Conservation (phyloP, 2,888 invertebrate genomes). For the Phaonia tiefii region DNA sequence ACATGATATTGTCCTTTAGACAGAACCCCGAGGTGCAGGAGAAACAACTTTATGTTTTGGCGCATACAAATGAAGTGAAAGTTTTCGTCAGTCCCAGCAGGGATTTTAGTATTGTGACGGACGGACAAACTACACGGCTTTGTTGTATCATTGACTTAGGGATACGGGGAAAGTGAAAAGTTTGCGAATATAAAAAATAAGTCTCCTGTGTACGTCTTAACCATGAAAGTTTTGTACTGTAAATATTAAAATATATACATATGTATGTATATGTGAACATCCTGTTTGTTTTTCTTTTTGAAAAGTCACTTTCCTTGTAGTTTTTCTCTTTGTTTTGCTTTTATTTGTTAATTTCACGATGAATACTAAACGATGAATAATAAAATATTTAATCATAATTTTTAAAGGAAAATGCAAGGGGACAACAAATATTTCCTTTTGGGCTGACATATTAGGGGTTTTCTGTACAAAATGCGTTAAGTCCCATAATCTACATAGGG, state of each 20-base stretch:
- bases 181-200: not conserved
- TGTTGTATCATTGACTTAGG: not conserved
- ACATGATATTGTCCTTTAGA: slow-evolving; percentile 54
- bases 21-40: slow-evolving; percentile 46
- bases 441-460: too few relatives aligned
- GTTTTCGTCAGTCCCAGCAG: not conserved
- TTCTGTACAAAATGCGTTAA: too few relatives aligned
- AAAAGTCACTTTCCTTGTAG: too few relatives aligned
- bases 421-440: too few relatives aligned
- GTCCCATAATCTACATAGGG: too few relatives aligned
- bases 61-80: slow-evolving; percentile 48
- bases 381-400: not conserved
- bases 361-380: slow-evolving; percentile 23
- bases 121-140: too few relatives aligned
- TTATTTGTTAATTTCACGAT: not conserved
- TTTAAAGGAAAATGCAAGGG: not conserved
- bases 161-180: slow-evolving; percentile 16
- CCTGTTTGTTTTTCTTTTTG: not conserved
- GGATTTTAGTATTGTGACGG: too few relatives aligned
- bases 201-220: slow-evolving; percentile 14
- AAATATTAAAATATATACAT: slow-evolving; percentile 25
- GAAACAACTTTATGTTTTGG: slow-evolving; percentile 39
- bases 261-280: too few relatives aligned
- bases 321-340: not conserved
- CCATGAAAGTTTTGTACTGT: slow-evolving; percentile 22